Conservation (phyloP, 1,140 invertebrate species). For the Psix sp. region DNA sequence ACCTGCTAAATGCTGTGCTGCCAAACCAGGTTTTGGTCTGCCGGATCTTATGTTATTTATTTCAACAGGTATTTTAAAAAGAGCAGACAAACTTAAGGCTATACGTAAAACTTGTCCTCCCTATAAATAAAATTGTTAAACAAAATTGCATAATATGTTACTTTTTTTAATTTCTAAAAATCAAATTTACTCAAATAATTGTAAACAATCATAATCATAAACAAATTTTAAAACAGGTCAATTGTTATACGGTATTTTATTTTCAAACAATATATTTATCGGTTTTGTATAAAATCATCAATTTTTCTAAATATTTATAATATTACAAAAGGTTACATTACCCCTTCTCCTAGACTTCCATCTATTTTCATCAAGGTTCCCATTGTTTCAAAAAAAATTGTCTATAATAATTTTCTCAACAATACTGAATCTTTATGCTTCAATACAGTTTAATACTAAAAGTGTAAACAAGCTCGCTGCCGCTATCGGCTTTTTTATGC, state of each 20-base stretch:
- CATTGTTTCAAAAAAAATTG: conserved; percentile 42
- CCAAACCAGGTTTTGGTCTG: conserved; percentile 87
- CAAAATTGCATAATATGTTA: conserved; percentile 12
- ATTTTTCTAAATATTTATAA: too few species aligned
- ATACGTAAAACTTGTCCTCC: conserved; percentile 93
- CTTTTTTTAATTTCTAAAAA: conserved; percentile 1
- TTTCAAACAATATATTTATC: too few species aligned
- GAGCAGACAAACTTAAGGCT: conserved; percentile 85
- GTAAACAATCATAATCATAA: too few species aligned
- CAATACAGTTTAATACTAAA: too few species aligned
- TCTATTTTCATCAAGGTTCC: conserved; percentile 78
- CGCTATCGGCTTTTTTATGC: too few species aligned
- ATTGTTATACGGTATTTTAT: too few species aligned
- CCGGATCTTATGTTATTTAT: conserved; percentile 89
- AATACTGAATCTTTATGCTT: too few species aligned
- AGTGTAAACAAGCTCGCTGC: too few species aligned
- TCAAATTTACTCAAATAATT: too few species aligned
- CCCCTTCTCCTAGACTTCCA: conserved; percentile 82
- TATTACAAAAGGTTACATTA: conserved; percentile 63
- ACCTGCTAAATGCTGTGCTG: conserved; percentile 92
- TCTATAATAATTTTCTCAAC: too few species aligned
- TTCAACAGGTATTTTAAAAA: conserved; percentile 84
- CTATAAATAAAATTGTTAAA: conserved; percentile 74
- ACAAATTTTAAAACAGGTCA: too few species aligned
- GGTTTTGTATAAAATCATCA: too few species aligned